Conservation (phyloP, 2,888 invertebrate genomes). For the Diarsia rubi region DNA sequence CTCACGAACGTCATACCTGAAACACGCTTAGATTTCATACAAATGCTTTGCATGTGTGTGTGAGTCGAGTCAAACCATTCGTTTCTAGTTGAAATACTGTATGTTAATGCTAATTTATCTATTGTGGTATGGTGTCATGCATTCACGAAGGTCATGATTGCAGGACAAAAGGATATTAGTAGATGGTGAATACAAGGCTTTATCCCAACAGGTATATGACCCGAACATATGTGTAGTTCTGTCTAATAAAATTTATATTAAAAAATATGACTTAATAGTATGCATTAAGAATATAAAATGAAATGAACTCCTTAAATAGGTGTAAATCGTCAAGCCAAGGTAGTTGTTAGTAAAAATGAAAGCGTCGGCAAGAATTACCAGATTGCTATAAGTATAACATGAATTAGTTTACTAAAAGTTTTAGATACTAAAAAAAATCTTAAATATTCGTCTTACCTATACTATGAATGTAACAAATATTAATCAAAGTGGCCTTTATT, state of each 20-base stretch:
- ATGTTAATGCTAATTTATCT: background rate
- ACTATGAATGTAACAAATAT: background rate
- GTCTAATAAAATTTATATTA: no score
- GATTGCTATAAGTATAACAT: no score
- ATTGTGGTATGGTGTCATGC: conserved; percentile 9
- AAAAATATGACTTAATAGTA: no score
- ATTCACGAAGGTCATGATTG: conserved; percentile 18
- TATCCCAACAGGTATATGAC: conserved; percentile 19
- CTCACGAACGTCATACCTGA: background rate
- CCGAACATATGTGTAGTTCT: background rate
- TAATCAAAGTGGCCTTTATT: background rate
- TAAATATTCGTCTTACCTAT: background rate
- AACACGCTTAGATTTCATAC: background rate
- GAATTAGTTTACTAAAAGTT: background rate
- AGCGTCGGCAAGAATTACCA: background rate
- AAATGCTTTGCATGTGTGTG: background rate
- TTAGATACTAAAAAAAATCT: no score
- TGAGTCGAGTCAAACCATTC: background rate
- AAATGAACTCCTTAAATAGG: background rate
- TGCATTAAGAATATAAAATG: background rate
- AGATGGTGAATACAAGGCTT: background rate
- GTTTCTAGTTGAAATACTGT: background rate
- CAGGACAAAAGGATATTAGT: conserved; percentile 1
- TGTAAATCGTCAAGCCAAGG: background rate
- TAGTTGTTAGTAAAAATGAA: background rate